These are phyloP conservation scores for Pelmatolapia mariae DNA, from an alignment of 2,113 vertebrate species.

Conservation along the genomic window DNA sequence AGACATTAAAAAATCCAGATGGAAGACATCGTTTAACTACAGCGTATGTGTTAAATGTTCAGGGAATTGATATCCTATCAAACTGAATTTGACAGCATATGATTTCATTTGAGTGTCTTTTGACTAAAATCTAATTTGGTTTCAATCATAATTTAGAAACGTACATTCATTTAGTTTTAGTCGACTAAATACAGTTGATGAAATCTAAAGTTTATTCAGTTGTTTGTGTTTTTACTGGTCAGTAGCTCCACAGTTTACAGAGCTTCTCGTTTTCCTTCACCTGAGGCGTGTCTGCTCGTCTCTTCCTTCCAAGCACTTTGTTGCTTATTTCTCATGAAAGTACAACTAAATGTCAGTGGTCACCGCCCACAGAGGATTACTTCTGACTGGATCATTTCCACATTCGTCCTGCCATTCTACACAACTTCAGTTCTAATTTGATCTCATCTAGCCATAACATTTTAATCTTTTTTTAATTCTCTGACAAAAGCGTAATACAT, in stretches of 20 bases:
- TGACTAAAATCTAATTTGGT: background rate
- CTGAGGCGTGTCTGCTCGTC: background rate
- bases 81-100: background rate
- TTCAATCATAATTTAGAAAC: background rate
- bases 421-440: background rate
- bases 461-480: background rate
- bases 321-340: background rate
- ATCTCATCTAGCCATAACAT: accelerated
- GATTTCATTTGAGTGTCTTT: background rate
- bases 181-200: background rate
- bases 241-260: background rate
- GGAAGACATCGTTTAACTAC: background rate
- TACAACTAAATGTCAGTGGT: background rate
- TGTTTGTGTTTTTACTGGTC: background rate
- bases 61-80: background rate
- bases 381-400: background rate
- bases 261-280: background rate
- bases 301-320: background rate
- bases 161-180: background rate
- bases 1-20: background rate
- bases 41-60: accelerated
- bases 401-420: background rate
- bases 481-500: background rate
- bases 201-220: background rate
- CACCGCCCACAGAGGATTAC: background rate